A percentile compares a stretch with the other conserved stretches of the same genome.
Conservation (phyloP, 2,797 vertebrate genomes). For the Triplophysa bombifrons region DNA sequence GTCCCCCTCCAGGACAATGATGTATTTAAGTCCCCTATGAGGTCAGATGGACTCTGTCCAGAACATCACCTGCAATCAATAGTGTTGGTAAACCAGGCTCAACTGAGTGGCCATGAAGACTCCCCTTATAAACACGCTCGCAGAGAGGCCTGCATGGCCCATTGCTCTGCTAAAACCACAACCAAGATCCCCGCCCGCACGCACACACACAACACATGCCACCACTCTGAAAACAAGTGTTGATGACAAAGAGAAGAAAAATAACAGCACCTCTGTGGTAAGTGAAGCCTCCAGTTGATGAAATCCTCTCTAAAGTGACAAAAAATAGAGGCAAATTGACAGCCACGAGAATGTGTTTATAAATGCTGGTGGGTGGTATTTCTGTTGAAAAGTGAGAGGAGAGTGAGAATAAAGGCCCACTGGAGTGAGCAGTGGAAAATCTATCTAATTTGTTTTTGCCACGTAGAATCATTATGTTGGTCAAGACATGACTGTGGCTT, state of each 20-base stretch:
- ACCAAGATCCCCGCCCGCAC: constrained; percentile 58
- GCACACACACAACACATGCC: constrained; percentile 36
- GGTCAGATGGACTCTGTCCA: constrained; percentile 79
- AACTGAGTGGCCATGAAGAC: constrained; percentile 70
- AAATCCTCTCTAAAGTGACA: constrained; percentile 46
- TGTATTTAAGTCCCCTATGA: constrained; percentile 74
- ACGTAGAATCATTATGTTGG: constrained; percentile 63
- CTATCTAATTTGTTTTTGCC: constrained; percentile 64
- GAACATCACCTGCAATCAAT: constrained; percentile 71
- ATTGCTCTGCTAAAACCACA: constrained; percentile 75
- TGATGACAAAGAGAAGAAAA: constrained; percentile 50
- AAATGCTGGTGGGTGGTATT: constrained; percentile 45
- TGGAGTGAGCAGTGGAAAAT: constrained; percentile 61
- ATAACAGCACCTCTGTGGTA: constrained; percentile 44
- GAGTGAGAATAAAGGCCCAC: constrained; percentile 47
- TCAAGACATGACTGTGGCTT: constrained; percentile 60
- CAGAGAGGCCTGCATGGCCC: constrained; percentile 76
- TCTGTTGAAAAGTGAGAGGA: constrained; percentile 8
- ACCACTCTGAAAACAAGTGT: constrained; percentile 42
- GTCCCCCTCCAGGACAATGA: constrained; percentile 76
- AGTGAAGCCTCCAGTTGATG: constrained; percentile 42
- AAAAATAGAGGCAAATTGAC: constrained; percentile 52
- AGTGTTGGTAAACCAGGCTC: constrained; percentile 75
- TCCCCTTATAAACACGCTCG: constrained; percentile 70
- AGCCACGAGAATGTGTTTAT: constrained; percentile 50